A percentile compares a stretch with the other conserved stretches of the same genome.
Conservation (phyloP, 1,140 invertebrate species). For the Orius insidiosus region DNA sequence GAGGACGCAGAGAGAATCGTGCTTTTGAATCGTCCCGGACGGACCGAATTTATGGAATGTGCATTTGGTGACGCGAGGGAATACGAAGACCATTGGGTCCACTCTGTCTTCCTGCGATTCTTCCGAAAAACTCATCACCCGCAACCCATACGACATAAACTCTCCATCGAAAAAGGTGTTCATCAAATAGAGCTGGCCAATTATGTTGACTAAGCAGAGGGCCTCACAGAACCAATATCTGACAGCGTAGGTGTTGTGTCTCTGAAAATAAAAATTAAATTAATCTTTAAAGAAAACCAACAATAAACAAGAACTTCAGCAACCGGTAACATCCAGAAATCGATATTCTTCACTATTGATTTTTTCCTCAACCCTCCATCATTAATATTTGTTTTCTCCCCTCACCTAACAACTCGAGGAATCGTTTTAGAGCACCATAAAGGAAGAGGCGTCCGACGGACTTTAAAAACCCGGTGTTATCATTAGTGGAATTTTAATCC, state of each 20-base stretch:
- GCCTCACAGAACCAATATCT: slow-evolving; percentile 66
- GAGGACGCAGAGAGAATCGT: slow-evolving; percentile 76
- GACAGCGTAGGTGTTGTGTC: slow-evolving; percentile 21
- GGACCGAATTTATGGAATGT: slow-evolving; percentile 82
- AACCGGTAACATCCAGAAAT: too few relatives aligned
- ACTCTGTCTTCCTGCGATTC: slow-evolving; percentile 59
- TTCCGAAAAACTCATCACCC: slow-evolving; percentile 59
- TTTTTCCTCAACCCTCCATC: too few relatives aligned
- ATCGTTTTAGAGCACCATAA: too few relatives aligned
- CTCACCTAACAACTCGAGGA: too few relatives aligned
- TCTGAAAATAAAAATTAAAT: slow-evolving; percentile 20
- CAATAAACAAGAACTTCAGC: slow-evolving; percentile 3
- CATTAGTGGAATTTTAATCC: too few relatives aligned
- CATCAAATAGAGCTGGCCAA: slow-evolving; percentile 76
- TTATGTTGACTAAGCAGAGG: slow-evolving; percentile 65
- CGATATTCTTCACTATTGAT: too few relatives aligned
- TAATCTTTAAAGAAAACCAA: too few relatives aligned
- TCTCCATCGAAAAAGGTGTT: slow-evolving; percentile 88
- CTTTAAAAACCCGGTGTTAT: too few relatives aligned
- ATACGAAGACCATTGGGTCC: slow-evolving; percentile 83
- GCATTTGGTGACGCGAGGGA: slow-evolving; percentile 78
- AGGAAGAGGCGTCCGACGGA: too few relatives aligned
- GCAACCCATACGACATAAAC: slow-evolving; percentile 64
- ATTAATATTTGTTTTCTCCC: too few relatives aligned
- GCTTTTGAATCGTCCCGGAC: slow-evolving; percentile 64